Base-by-base conservation (phyloP, 2,888 invertebrate genomes). In the Pheosia gnoma region DNA sequence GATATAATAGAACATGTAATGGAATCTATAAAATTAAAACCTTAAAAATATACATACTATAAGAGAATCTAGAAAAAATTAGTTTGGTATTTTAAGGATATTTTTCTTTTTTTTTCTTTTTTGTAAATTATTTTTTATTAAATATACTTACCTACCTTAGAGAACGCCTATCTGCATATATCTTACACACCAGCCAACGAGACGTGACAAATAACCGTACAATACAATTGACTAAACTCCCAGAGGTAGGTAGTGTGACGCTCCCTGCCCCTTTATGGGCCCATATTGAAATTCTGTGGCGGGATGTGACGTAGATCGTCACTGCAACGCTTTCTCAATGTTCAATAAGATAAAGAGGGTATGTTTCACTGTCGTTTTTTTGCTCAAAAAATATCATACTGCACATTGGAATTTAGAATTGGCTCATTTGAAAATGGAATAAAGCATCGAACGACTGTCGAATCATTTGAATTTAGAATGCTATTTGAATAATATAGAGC, bases 261-360 rank as follows among this genome's bases (percentile, higher is more conserved):
- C 78, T 68, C 74, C 65, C 67, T 60, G 53, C 72, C 73, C 79
- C 77, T 80, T 80, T 78, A 79, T 75, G 73, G 75, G 13, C 60
- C 70, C 72, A 78, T 79, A 83, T 84, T 86, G 81, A 85, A 84
- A 84, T 84, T 83, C 82, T 79, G 77, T 73, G 72, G 80, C 75
- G 71, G 76, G 61, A 70, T 70, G 70, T 68, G 65, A 70, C 67
- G 62, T 71, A 71, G 67, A 71, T 74, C 66, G 67, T 61, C 72
- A 65, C 57, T 45, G n/a, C 57, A 45, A n/a, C 39, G 55, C 38
- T 38, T 9, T 38, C 39, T 37, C 11, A 5, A 39, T 55, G n/a
- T 37, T 37, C 39, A 55, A 55, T 55, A 55, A 53, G 36, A 36
- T 8, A 36, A 25, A 25, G 9, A 53, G 13, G 38, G 38, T n/a